Percentiles rank a stretch among this genome's conserved stretches.
Evolutionary conservation across 2,888 invertebrate species (phyloP).

Genomic region (Furcula furcula): DNA sequence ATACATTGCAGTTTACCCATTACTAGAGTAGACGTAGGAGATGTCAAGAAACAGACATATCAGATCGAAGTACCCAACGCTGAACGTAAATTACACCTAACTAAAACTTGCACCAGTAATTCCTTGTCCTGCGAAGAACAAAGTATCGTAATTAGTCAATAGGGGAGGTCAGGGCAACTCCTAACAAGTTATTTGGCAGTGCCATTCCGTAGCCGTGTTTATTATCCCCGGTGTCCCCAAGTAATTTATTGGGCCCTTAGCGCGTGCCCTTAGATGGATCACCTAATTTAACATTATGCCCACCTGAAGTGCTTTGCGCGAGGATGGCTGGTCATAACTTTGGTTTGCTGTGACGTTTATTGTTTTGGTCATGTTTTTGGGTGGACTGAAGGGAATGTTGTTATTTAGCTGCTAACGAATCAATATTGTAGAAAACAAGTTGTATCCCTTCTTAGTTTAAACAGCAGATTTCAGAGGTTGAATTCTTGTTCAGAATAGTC

Average conservation of each 20-base stretch:
- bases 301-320: slow-evolving; percentile 23
- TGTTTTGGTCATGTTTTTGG: not conserved
- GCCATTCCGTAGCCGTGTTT: slow-evolving; percentile 71
- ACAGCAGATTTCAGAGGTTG: too few relatives aligned
- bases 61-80: not conserved
- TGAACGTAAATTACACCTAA: slow-evolving; percentile 1
- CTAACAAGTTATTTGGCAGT: slow-evolving; percentile 72
- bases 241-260: slow-evolving; percentile 75
- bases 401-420: slow-evolving; percentile 4
- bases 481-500: too few relatives aligned
- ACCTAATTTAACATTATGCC: slow-evolving; percentile 78
- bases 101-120: slow-evolving; percentile 26
- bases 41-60: too few relatives aligned
- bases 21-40: too few relatives aligned
- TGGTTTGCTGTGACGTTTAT: slow-evolving; percentile 23
- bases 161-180: slow-evolving; percentile 61
- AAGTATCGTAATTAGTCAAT: slow-evolving; percentile 74
- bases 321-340: slow-evolving; percentile 51
- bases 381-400: slow-evolving; percentile 3
- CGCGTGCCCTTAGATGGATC: slow-evolving; percentile 73
- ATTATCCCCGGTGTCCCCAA: slow-evolving; percentile 77
- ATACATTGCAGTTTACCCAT: too few relatives aligned
- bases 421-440: too few relatives aligned
- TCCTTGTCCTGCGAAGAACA: slow-evolving; percentile 43
- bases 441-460: too few relatives aligned